Conservation (phyloP, 2,797 vertebrate species). For the Siniperca obscura region DNA sequence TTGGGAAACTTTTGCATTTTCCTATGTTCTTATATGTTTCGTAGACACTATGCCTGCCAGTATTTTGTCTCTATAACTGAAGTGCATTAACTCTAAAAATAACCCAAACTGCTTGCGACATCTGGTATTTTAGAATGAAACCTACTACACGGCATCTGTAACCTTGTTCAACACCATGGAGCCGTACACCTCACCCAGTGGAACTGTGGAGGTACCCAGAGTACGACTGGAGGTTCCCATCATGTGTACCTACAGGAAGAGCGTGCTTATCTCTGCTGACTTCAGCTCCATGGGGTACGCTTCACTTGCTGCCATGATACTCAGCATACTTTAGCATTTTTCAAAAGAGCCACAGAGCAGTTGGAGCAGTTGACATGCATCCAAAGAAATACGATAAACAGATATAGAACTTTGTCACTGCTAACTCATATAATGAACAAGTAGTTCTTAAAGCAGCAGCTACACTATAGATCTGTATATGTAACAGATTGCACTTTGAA, state of each 20-base stretch:
- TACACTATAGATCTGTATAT: not conserved
- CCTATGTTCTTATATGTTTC: not conserved
- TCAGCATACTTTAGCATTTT: constrained; percentile 19
- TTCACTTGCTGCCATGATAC: constrained; percentile 31
- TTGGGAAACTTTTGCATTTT: not conserved
- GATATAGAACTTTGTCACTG: not conserved
- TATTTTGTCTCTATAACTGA: not conserved
- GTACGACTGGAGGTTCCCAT: constrained; percentile 83
- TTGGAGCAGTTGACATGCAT: not conserved
- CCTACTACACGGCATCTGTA: constrained; percentile 80
- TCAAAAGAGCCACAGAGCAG: not conserved
- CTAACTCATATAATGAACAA: not conserved
- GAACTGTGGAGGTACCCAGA: constrained; percentile 65
- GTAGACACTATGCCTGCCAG: not conserved
- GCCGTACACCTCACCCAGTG: constrained; percentile 18
- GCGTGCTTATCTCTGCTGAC: constrained; percentile 85
- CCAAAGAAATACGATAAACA: not conserved
- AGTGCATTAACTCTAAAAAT: not conserved
- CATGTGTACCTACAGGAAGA: constrained; percentile 86
- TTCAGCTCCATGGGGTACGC: constrained; percentile 85
- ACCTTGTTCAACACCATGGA: constrained; percentile 78
- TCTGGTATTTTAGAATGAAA: constrained; percentile 86
- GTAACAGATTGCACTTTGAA: not conserved
- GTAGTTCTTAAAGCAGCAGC: not conserved
- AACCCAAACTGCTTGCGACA: not conserved